Conservation (phyloP, 2,797 vertebrate species). For the Perodicticus potto region DNA sequence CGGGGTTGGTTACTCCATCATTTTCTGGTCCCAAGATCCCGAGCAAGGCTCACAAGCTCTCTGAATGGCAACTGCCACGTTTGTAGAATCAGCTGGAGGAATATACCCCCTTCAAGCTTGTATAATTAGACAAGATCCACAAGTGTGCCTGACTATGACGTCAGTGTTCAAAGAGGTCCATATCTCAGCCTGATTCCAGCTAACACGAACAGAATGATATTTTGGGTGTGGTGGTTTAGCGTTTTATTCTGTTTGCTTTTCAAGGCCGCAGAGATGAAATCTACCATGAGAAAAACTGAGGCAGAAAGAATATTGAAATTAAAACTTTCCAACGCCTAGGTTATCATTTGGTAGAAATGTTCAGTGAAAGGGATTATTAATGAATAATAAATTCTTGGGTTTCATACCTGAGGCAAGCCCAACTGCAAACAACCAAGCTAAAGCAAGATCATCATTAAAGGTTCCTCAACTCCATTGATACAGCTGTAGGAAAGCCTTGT, state of each 20-base stretch:
- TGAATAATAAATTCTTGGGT: slow-evolving; percentile 37
- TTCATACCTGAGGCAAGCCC: slow-evolving; percentile 6
- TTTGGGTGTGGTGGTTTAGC: neutral
- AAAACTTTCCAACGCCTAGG: neutral
- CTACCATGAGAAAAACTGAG: slow-evolving; percentile 49
- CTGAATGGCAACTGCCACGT: neutral
- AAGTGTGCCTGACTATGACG: neutral
- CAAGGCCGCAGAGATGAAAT: neutral
- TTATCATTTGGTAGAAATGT: neutral
- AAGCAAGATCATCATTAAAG: slow-evolving; percentile 54
- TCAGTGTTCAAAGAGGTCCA: neutral
- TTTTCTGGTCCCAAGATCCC: neutral
- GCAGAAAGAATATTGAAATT: slow-evolving; percentile 17
- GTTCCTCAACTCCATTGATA: neutral
- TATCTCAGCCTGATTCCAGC: neutral
- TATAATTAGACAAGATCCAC: neutral
- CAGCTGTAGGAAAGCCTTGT: neutral
- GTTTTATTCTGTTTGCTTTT: slow-evolving; percentile 46
- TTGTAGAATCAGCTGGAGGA: neutral
- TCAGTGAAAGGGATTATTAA: slow-evolving; percentile 19
- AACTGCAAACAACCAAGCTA: neutral
- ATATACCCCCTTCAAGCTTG: neutral
- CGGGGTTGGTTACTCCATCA: neutral
- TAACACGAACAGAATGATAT: neutral
- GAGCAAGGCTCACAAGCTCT: neutral